A percentile compares a stretch with the other conserved stretches of the same genome.
Evolutionary conservation across 2,888 invertebrate species (phyloP).

Genomic region (Slavum lentiscoides): DNA sequence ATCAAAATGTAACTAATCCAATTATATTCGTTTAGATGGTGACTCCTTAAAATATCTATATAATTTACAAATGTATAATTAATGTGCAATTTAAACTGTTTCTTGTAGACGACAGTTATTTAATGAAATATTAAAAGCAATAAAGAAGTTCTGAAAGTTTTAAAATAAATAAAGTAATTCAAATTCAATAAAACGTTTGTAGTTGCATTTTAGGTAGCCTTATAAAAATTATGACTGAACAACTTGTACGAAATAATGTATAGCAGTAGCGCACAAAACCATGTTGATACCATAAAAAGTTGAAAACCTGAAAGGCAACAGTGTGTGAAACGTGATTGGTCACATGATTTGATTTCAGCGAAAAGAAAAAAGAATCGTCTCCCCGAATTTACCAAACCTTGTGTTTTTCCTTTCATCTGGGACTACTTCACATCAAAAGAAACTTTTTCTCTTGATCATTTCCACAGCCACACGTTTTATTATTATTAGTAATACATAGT

Average conservation of each 20-base stretch:
- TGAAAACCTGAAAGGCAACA: slow-evolving; percentile 28
- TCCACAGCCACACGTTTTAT: slow-evolving; percentile 45
- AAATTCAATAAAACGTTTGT: not conserved
- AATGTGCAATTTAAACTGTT: too few relatives aligned
- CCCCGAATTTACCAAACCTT: slow-evolving; percentile 50
- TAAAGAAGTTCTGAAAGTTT: not conserved
- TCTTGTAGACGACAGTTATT: too few relatives aligned
- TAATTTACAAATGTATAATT: too few relatives aligned
- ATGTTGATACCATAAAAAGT: slow-evolving; percentile 24
- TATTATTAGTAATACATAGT: slow-evolving; percentile 49
- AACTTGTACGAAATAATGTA: not conserved
- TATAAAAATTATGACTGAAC: slow-evolving; percentile 22
- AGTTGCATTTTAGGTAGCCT: not conserved
- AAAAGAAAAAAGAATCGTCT: slow-evolving; percentile 35
- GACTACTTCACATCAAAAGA: slow-evolving; percentile 51
- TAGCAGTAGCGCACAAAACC: not conserved
- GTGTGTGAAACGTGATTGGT: slow-evolving; percentile 51
- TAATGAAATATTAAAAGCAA: too few relatives aligned
- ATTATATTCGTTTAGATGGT: too few relatives aligned
- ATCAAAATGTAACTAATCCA: too few relatives aligned
- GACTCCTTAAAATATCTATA: too few relatives aligned
- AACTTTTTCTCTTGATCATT: slow-evolving; percentile 49
- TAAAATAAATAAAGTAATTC: too few relatives aligned
- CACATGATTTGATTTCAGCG: slow-evolving; percentile 49
- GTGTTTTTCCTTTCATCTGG: slow-evolving; percentile 44